Evolutionary conservation across 2,797 vertebrate species (phyloP), one percentile per base, ranked within the genome.

Genomic region (Acipenser transmontanus): DNA sequence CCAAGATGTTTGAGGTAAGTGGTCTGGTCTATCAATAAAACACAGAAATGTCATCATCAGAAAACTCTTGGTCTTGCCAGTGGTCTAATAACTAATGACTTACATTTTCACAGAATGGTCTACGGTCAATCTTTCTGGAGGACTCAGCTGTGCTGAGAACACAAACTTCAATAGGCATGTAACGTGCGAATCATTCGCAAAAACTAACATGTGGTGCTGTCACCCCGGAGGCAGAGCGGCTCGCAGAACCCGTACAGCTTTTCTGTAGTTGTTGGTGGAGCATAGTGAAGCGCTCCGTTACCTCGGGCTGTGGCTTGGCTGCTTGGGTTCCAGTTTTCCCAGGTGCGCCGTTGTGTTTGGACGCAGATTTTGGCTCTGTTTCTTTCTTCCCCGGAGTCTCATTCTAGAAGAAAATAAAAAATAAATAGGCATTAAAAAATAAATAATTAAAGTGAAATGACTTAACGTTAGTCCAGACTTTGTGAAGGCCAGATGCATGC

Each of bases 281-380:
- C 12, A 52, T 0, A 52, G 8, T 12, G 7, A 52, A 52, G 8
- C 51, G 51, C 54, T 57, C 54, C 60, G 67, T 34, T 82, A 88
- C 90, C 87, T 88, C 85, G 4, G 62, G 71, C 70, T 83, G 81
- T 8, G 78, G 73, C 75, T 85, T 88, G 51, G 60, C 72, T 0
- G 71, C 67, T 14, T 84, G 81, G 65, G 76, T 79, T 1, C 82
- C 84, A 7, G 82, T 65, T 74, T 84, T 90, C 59, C 80, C 84
- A 48, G 80, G 67, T 1, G 87, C 84, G 64, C 84, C 83, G 4
- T 89, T 91, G 67, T 80, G 83, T 73, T 88, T 89, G 34, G 77
- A 74, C 0, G 79, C 74, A 12, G 73, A 80, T 71, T 88, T 85
- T 69, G 76, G 59, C 68, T 11, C 9, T 1, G 54, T 7, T 13